Conservation (phyloP, 2,888 invertebrate genomes). For the Pilophorus perplexus region DNA sequence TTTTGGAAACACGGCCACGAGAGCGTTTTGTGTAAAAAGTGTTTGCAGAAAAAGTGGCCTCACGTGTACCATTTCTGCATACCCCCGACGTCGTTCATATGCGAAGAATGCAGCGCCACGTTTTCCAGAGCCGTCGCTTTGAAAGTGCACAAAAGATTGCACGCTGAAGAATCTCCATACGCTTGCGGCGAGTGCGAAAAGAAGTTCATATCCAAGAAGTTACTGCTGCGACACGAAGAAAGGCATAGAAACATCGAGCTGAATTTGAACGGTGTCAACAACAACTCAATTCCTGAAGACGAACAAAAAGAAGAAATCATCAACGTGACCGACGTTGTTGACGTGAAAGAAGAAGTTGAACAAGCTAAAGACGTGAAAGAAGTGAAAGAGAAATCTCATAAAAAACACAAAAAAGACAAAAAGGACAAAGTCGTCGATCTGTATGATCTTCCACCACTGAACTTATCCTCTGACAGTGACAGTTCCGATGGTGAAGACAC, state of each 20-base stretch:
- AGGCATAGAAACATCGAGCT: constrained; percentile 56
- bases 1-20: constrained; percentile 93
- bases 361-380: constrained; percentile 41
- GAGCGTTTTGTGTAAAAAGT: constrained; percentile 78
- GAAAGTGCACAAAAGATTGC: constrained; percentile 80
- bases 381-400: constrained; percentile 44
- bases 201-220: constrained; percentile 76
- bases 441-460: constrained; percentile 72
- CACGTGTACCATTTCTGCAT: constrained; percentile 88
- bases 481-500: constrained; percentile 59
- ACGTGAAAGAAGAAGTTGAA: constrained; percentile 40
- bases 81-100: constrained; percentile 72
- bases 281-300: constrained; percentile 39
- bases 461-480: constrained; percentile 77
- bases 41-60: constrained; percentile 87
- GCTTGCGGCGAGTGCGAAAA: constrained; percentile 71
- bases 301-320: constrained; percentile 47
- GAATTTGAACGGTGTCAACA: constrained; percentile 31
- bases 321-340: constrained; percentile 47
- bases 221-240: constrained; percentile 68
- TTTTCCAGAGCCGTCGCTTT: constrained; percentile 74
- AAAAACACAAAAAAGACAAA: constrained; percentile 52
- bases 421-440: constrained; percentile 61
- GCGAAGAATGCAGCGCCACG: constrained; percentile 75
- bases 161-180: constrained; percentile 69